A percentile compares a stretch with the other conserved stretches of the same genome.
Conservation (phyloP, 2,888 invertebrate genomes). For the Dichetophora obliterata region DNA sequence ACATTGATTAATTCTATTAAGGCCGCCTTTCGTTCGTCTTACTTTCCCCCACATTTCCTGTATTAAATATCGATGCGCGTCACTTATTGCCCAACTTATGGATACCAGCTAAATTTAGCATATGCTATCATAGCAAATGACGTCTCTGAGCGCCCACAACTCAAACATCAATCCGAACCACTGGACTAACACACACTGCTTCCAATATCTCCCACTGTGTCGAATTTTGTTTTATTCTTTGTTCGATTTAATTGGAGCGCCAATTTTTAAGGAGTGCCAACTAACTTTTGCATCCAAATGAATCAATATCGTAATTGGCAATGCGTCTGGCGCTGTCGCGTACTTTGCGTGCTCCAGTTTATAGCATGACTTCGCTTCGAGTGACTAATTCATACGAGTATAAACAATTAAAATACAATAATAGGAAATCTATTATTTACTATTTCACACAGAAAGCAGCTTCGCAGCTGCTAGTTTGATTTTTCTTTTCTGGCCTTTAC, state of each 20-base stretch:
- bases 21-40: constrained; percentile 20
- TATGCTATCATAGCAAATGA: neutral
- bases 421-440: too few relatives aligned
- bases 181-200: neutral
- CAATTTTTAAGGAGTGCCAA: neutral
- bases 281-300: neutral
- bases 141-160: neutral
- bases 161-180: neutral
- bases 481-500: too few relatives aligned
- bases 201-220: neutral
- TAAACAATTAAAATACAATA: too few relatives aligned
- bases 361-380: neutral
- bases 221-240: neutral
- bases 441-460: too few relatives aligned
- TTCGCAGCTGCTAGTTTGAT: too few relatives aligned
- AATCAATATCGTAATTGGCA: neutral
- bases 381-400: neutral
- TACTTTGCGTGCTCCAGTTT: neutral
- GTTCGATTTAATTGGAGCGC: neutral
- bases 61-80: neutral
- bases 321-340: neutral
- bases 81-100: neutral
- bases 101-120: constrained; percentile 17
- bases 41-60: neutral
- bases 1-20: neutral